Percentiles rank a stretch among this genome's conserved stretches.
These are phyloP conservation scores for Pedionomus torquatus DNA, from an alignment of 2,113 vertebrate genomes.

Conservation along the genomic window DNA sequence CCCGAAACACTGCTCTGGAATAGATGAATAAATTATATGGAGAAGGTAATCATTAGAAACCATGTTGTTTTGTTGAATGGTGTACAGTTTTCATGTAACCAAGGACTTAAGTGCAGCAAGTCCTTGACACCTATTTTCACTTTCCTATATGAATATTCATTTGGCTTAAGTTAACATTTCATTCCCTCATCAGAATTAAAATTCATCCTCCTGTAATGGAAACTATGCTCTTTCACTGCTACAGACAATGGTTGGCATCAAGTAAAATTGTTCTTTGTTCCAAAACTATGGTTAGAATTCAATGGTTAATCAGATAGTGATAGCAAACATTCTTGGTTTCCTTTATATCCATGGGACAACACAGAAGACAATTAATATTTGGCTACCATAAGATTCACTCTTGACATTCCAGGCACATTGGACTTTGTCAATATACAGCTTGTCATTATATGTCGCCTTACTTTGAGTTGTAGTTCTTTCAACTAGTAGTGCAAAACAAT, in stretches of 20 bases:
- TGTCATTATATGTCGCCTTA: neutral
- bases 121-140: conserved; percentile 64
- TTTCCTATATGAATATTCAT: conserved; percentile 61
- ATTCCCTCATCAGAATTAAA: neutral
- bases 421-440: neutral
- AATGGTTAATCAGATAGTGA: conserved; percentile 26
- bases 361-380: neutral
- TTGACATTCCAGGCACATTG: neutral
- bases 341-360: neutral
- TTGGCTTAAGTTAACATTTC: conserved; percentile 31
- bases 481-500: neutral
- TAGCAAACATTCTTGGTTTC: neutral
- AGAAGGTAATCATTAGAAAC: conserved; percentile 54
- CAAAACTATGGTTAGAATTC: conserved; percentile 32
- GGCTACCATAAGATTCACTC: neutral
- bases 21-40: conserved; percentile 65
- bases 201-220: neutral
- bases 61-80: conserved; percentile 32
- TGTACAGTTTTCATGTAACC: conserved; percentile 48
- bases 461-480: neutral
- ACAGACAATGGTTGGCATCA: conserved; percentile 16
- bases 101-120: conserved; percentile 50
- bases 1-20: conserved; percentile 32
- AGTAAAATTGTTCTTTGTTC: conserved; percentile 41
- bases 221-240: neutral